phyloP scores from a whole-genome alignment of 2,113 vertebrate species.

The Eleginops maclovinus region DNA sequence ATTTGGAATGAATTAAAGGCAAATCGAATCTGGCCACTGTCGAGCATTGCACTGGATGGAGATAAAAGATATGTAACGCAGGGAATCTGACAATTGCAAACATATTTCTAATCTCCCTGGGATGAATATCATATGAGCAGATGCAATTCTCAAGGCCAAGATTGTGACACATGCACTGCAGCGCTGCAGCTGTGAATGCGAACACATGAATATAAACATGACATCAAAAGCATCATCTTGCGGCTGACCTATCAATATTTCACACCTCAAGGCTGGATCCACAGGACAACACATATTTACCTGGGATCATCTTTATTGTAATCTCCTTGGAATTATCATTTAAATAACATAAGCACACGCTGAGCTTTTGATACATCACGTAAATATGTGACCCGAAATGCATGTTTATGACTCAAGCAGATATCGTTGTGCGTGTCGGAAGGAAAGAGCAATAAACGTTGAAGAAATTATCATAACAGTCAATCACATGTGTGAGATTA shows the following conservation, averaged over 20 bases:
- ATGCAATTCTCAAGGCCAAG: slow-evolving; percentile 34
- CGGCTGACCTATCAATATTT: slow-evolving; percentile 74
- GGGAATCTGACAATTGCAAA: slow-evolving; percentile 41
- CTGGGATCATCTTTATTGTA: slow-evolving; percentile 59
- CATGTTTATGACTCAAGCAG: slow-evolving; percentile 46
- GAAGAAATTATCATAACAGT: background rate
- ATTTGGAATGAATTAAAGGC: slow-evolving; percentile 27
- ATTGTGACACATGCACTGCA: slow-evolving; percentile 40
- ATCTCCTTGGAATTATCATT: slow-evolving; percentile 77
- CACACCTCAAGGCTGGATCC: slow-evolving; percentile 66
- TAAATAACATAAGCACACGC: slow-evolving; percentile 66
- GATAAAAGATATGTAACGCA: slow-evolving; percentile 32
- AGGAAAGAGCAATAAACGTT: slow-evolving; percentile 1
- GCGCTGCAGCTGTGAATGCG: slow-evolving; percentile 53
- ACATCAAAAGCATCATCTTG: slow-evolving; percentile 60
- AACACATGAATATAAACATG: slow-evolving; percentile 77
- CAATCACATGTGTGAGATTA: background rate
- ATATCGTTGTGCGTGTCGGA: slow-evolving; percentile 4
- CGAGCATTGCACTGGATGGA: background rate
- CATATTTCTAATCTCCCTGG: slow-evolving; percentile 45
- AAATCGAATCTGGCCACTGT: slow-evolving; percentile 14
- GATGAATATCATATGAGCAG: slow-evolving; percentile 52
- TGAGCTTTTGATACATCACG: slow-evolving; percentile 51
- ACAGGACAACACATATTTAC: slow-evolving; percentile 59
- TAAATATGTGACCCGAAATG: slow-evolving; percentile 60